A percentile compares a stretch with the other conserved stretches of the same genome.
Evolutionary conservation across 2,113 vertebrate species (phyloP).

Genomic region (Orthonyx spaldingii): DNA sequence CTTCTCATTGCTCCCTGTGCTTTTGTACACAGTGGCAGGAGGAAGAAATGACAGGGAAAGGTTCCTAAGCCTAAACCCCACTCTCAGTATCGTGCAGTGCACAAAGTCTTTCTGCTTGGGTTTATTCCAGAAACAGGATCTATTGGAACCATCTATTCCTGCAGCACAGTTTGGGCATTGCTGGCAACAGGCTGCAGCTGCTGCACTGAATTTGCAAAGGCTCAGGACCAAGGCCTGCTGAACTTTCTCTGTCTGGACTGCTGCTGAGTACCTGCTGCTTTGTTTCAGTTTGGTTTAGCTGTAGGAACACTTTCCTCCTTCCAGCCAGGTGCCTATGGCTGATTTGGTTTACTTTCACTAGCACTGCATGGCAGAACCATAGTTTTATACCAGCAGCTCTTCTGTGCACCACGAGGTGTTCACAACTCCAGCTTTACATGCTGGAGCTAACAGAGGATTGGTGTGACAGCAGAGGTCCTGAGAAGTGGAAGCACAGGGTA

Average conservation of each 20-base stretch:
- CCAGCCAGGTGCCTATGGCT: not conserved
- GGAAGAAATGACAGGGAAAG: not conserved
- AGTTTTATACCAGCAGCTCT: not conserved
- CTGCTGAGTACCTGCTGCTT: not conserved
- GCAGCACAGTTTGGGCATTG: not conserved
- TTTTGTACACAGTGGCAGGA: not conserved
- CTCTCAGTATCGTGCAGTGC: not conserved
- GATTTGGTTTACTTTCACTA: not conserved
- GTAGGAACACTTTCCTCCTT: not conserved
- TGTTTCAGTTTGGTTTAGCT: not conserved
- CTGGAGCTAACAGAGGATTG: not conserved
- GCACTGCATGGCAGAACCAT: not conserved
- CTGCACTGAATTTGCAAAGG: not conserved
- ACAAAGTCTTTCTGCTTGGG: not conserved
- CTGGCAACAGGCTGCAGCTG: not conserved
- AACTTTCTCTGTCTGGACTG: not conserved
- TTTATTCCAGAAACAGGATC: not conserved
- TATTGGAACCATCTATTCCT: not conserved
- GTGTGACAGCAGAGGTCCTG: not conserved
- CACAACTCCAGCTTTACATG: accelerated
- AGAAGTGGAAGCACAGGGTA: not conserved
- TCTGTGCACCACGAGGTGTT: not conserved
- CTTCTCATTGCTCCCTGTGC: not conserved
- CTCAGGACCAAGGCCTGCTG: not conserved
- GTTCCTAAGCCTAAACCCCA: not conserved